Conservation (phyloP, 2,888 invertebrate species). For the Tipula unca region DNA sequence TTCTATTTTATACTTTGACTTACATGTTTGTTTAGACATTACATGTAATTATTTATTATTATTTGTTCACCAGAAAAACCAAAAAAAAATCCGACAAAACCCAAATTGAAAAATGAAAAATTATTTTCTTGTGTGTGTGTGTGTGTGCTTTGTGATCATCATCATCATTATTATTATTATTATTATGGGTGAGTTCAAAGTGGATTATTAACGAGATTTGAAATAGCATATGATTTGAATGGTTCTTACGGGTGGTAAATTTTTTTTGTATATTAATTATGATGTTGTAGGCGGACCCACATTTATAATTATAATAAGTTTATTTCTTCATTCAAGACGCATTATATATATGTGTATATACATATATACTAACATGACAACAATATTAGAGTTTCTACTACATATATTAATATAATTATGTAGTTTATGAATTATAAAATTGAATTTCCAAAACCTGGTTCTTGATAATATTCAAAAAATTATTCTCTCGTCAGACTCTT, state of each 20-base stretch:
- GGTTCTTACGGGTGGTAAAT: not conserved
- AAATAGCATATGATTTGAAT: not conserved
- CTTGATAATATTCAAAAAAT: no score
- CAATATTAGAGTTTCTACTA: no score
- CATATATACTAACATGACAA: no score
- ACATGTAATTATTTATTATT: not conserved
- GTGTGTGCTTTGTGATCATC: not conserved
- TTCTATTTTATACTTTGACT: not conserved
- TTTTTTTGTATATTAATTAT: not conserved
- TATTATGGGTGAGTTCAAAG: not conserved
- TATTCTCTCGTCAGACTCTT: no score
- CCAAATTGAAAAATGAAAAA: not conserved
- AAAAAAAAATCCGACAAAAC: not conserved
- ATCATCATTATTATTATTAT: not conserved
- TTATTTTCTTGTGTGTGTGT: not conserved
- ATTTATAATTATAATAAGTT: no score
- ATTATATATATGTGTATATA: no score
- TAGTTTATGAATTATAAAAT: no score
- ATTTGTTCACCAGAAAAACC: not conserved
- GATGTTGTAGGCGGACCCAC: no score
- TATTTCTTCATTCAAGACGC: no score
- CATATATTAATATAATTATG: no score
- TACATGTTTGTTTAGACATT: not conserved
- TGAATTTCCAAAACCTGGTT: no score
- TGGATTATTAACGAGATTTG: not conserved